Conservation (phyloP, 2,797 vertebrate genomes). For the Oryzias dopingdopingensis region DNA sequence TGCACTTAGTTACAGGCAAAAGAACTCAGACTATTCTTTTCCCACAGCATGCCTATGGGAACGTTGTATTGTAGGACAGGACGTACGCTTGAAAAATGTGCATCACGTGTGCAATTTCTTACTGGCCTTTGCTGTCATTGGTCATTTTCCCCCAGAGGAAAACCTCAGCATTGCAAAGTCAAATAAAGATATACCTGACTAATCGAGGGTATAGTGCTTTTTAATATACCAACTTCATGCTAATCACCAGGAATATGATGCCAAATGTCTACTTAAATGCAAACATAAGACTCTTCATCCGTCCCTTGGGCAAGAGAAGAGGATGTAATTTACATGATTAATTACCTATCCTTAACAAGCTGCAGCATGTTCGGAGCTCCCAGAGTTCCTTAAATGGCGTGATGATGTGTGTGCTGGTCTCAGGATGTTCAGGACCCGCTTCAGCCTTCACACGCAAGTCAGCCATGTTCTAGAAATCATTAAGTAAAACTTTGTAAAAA, state of each 20-base stretch:
- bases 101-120: background rate
- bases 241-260: constrained; percentile 50
- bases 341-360: constrained; percentile 69
- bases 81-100: background rate
- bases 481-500: constrained; percentile 22
- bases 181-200: constrained; percentile 29
- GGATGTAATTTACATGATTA: constrained; percentile 74
- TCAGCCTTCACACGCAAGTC: constrained; percentile 45
- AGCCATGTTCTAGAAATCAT: constrained; percentile 56
- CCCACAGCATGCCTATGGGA: background rate
- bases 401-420: constrained; percentile 23
- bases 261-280: constrained; percentile 65
- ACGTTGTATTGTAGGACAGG: background rate
- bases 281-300: constrained; percentile 62
- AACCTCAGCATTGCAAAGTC: constrained; percentile 10
- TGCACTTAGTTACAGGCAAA: no score
- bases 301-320: constrained; percentile 58
- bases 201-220: constrained; percentile 36
- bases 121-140: background rate
- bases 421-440: constrained; percentile 12
- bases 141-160: background rate
- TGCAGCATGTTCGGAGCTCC: constrained; percentile 38
- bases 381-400: constrained; percentile 34
- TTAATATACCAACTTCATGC: constrained; percentile 48
- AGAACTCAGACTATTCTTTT: no score